Conservation (phyloP, 2,888 invertebrate genomes). For the Dasysyrphus albostriatus region DNA sequence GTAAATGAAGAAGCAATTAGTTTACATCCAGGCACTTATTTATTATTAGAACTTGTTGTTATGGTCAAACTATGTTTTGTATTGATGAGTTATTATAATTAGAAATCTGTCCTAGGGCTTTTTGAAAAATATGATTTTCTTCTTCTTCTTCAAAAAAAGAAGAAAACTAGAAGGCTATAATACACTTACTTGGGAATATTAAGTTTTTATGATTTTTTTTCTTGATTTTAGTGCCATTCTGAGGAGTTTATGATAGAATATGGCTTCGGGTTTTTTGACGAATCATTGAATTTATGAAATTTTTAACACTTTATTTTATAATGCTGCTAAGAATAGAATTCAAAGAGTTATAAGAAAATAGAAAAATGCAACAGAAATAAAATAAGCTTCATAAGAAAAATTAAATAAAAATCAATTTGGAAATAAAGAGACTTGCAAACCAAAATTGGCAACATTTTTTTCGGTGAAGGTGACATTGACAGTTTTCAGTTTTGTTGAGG, state of each 20-base stretch:
- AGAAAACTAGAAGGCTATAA: not conserved
- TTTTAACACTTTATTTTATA: not conserved
- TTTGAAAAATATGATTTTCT: constrained; percentile 5
- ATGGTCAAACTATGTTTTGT: not conserved
- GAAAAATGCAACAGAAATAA: not conserved
- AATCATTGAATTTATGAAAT: not conserved
- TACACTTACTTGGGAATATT: not conserved
- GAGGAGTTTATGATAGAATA: not conserved
- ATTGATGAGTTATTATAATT: constrained; percentile 27
- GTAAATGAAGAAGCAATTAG: constrained; percentile 15
- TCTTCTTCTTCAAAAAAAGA: too few species aligned
- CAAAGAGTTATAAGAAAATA: not conserved
- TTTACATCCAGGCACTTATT: not conserved
- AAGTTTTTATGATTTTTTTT: not conserved
- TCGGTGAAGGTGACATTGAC: too few species aligned
- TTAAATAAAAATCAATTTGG: not conserved
- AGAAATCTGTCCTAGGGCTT: constrained; percentile 9
- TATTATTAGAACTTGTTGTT: not conserved
- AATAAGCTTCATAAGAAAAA: not conserved
- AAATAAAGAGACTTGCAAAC: too few species aligned
- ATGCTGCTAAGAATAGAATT: not conserved
- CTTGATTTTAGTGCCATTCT: not conserved
- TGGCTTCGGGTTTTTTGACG: not conserved
- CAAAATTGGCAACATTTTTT: too few species aligned
- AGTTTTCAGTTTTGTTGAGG: too few species aligned